Percentiles rank a stretch among this genome's conserved stretches.
Conservation (phyloP, 2,888 invertebrate genomes). For the Gymnocheta viridis region DNA sequence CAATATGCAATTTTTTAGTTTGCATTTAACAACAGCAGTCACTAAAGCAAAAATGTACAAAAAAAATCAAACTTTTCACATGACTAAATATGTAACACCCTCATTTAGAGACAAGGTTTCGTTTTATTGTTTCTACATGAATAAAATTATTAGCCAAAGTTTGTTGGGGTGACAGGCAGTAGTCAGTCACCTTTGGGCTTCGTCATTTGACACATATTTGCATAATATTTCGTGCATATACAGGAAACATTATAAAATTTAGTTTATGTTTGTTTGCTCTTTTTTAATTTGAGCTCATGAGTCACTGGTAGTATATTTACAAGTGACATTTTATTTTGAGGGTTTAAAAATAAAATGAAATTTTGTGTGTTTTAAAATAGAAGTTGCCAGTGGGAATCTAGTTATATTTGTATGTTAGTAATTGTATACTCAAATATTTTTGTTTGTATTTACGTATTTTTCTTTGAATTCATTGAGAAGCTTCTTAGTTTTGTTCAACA, state of each 20-base stretch:
- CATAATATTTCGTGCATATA: slow-evolving; percentile 16
- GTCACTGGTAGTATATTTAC: slow-evolving; percentile 18
- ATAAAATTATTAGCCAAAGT: slow-evolving; percentile 5
- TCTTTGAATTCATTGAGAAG: neutral
- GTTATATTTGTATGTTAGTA: neutral
- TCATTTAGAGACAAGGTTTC: slow-evolving; percentile 52
- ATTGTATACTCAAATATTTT: neutral
- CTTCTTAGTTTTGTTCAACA: neutral
- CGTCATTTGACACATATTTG: slow-evolving; percentile 60
- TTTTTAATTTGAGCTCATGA: slow-evolving; percentile 20
- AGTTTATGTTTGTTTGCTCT: neutral
- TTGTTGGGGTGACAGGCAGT: slow-evolving; percentile 43
- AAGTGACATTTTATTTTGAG: neutral
- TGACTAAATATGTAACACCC: slow-evolving; percentile 64
- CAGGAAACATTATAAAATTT: slow-evolving; percentile 57
- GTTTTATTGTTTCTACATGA: neutral
- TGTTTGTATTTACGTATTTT: neutral
- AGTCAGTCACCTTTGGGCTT: slow-evolving; percentile 68
- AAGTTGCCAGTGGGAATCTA: slow-evolving; percentile 14
- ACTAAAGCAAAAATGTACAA: neutral
- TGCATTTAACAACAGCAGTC: slow-evolving; percentile 42
- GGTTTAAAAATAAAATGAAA: slow-evolving; percentile 31
- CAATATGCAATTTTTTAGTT: slow-evolving; percentile 60
- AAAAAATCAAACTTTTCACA: slow-evolving; percentile 62
- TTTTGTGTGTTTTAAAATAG: neutral